Conservation (phyloP, 2,113 vertebrate genomes). For the Oryzias melastigma region DNA sequence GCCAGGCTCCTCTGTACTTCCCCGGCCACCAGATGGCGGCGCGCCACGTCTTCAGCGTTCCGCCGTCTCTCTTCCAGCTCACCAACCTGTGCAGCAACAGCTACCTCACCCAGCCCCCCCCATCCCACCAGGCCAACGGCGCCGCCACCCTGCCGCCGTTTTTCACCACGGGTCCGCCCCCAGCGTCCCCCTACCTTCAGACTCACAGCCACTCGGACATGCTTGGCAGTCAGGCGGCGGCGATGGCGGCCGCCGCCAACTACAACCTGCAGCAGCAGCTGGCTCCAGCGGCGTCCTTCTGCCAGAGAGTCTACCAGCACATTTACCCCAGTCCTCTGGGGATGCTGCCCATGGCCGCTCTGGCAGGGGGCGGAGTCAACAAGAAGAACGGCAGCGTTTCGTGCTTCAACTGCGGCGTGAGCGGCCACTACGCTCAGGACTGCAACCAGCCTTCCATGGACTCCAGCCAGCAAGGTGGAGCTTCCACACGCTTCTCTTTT, state of each 20-base stretch:
- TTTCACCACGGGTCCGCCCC: conserved; percentile 81
- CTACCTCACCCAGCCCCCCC: conserved; percentile 93
- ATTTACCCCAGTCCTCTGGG: conserved; percentile 81
- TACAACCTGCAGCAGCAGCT: conserved; percentile 92
- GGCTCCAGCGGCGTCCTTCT: conserved; percentile 83
- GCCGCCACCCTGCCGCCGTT: conserved; percentile 83
- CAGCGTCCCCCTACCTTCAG: conserved; percentile 77
- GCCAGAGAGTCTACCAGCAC: conserved; percentile 81
- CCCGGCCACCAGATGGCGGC: conserved; percentile 77
- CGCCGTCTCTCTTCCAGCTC: conserved; percentile 84
- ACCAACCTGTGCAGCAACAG: conserved; percentile 88
- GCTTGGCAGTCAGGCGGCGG: conserved; percentile 83
- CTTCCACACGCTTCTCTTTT: no score
- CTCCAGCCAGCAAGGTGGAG: conserved; percentile 86
- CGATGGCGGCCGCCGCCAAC: conserved; percentile 46
- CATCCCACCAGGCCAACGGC: conserved; percentile 89
- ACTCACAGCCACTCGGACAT: conserved; percentile 79
- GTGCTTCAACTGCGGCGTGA: conserved; percentile 93
- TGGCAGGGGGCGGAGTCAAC: conserved; percentile 71
- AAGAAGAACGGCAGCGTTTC: conserved; percentile 94
- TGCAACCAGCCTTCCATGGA: conserved; percentile 94
- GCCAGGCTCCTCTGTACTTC: conserved; percentile 83
- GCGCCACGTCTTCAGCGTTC: conserved; percentile 87
- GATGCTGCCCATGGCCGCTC: conserved; percentile 72
- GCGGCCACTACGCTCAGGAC: conserved; percentile 92